Base-by-base conservation (phyloP, 2,113 vertebrate genomes). In the Neopipo cinnamomea region DNA sequence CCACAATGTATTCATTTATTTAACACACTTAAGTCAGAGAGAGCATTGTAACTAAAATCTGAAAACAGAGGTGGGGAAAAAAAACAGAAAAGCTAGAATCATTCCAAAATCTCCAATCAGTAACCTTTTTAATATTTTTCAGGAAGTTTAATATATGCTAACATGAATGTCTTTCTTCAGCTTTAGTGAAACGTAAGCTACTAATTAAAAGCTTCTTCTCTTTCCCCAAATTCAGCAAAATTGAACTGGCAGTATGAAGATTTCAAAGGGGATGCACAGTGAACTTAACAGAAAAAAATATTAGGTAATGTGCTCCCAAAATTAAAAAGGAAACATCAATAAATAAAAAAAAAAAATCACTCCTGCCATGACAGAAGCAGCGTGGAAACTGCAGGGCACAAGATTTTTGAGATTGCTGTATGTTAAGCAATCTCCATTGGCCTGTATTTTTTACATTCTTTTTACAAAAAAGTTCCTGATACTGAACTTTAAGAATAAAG, bases 191-290 rank as follows among this genome's bases (percentile, higher is more conserved):
- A 78, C 18, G 24, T 59, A 73, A 85, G 33, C 31, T 71, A 5
- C 10, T 94, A 85, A 78, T 93, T 95, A 93, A 93, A 88, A 85
- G 33, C 18, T 63, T 31, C 14, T 84, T 56, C 21, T 68, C 28
- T 91, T 70, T 20, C 20, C 27, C 11, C 10, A 88, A 39, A 78
- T 75, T 89, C 71, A 93, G 46, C 41, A 78, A 94, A 91, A 31
- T 23, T 91, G 88, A 95, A 78, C 42, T 52, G 70, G 21, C 23
- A 82, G 53, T 44, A 77, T 70, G 79, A 88, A 31, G n/a, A 68
- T 91, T 77, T 88, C 63, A 88, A 62, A 87, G 41, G 33, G 25
- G 78, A 94, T 63, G 62, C 10, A 53, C 15, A 88, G 49, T 50
- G 25, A 70, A 67, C 68, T 11, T 39, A 83, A 46, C 49, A 89